These are phyloP conservation scores for Drosophila melanosoma DNA, from an alignment of 2,888 invertebrate species.

Conservation along the genomic window DNA sequence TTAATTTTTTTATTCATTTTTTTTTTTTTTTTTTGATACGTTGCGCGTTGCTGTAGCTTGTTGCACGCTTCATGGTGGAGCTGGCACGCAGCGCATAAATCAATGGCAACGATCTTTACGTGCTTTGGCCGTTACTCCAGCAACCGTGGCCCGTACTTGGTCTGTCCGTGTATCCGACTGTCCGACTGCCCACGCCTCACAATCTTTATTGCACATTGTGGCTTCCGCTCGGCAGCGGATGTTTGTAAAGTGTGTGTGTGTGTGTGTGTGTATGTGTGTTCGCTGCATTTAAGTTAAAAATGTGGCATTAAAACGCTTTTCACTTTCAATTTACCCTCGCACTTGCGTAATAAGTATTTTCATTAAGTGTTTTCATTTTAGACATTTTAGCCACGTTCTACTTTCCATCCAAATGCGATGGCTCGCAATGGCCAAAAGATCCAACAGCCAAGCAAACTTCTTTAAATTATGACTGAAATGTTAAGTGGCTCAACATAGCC, in stretches of 20 bases:
- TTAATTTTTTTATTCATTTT: not conserved
- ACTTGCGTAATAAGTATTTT: slow-evolving; percentile 67
- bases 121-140: slow-evolving; percentile 58
- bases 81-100: slow-evolving; percentile 76
- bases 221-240: slow-evolving; percentile 62
- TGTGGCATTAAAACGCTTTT: slow-evolving; percentile 81
- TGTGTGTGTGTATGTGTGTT: slow-evolving; percentile 42
- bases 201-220: slow-evolving; percentile 78
- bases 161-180: not conserved
- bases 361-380: slow-evolving; percentile 70
- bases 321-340: slow-evolving; percentile 73
- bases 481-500: slow-evolving; percentile 40
- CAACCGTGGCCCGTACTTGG: slow-evolving; percentile 18
- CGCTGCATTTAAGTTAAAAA: slow-evolving; percentile 64
- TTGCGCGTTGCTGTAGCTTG: slow-evolving; percentile 63
- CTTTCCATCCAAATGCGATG: not conserved
- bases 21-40: not conserved
- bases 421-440: slow-evolving; percentile 2
- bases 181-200: slow-evolving; percentile 46
- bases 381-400: slow-evolving; percentile 59
- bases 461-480: slow-evolving; percentile 65
- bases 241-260: slow-evolving; percentile 29
- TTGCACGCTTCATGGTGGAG: slow-evolving; percentile 75
- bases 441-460: not conserved
- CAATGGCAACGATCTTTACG: slow-evolving; percentile 81